phyloP scores from a whole-genome alignment of 92 coral and sea anemone species.

The Blastomussa wellsi region DNA sequence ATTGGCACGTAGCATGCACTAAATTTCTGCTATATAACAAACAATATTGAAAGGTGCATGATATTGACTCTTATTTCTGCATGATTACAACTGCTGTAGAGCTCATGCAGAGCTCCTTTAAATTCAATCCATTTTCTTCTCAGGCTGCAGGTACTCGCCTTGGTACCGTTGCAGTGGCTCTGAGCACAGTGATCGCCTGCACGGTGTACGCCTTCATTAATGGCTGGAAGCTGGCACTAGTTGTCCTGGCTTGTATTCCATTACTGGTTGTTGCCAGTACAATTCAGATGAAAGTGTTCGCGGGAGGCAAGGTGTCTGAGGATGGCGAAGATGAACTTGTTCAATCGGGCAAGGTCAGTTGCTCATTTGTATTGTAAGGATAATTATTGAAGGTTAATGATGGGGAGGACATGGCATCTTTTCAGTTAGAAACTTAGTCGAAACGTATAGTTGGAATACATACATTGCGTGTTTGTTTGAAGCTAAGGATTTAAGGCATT shows the following conservation, averaged over 20 bases:
- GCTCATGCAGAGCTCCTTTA: neutral
- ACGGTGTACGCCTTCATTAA: conserved; percentile 69
- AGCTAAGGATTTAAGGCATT: neutral
- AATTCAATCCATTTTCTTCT: neutral
- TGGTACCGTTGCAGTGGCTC: conserved; percentile 68
- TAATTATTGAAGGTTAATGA: neutral
- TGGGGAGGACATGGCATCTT: too few species aligned
- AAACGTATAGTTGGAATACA: too few species aligned
- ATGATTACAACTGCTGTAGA: neutral
- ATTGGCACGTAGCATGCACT: neutral
- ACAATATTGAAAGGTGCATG: neutral
- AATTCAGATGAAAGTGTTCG: conserved; percentile 73
- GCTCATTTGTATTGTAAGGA: neutral
- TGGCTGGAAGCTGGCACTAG: conserved; percentile 87
- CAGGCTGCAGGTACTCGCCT: conserved; percentile 89
- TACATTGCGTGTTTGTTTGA: too few species aligned
- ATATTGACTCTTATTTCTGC: neutral
- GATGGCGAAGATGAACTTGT: conserved; percentile 69
- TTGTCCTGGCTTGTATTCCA: conserved; percentile 86
- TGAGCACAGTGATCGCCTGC: conserved; percentile 72
- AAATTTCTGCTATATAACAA: neutral
- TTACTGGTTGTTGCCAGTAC: conserved; percentile 72
- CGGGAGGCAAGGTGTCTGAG: conserved; percentile 54
- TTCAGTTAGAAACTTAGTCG: too few species aligned
- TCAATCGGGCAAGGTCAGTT: conserved; percentile 79